phyloP scores from a whole-genome alignment of 1,140 invertebrate genomes.

The Aphidius gifuensis region DNA sequence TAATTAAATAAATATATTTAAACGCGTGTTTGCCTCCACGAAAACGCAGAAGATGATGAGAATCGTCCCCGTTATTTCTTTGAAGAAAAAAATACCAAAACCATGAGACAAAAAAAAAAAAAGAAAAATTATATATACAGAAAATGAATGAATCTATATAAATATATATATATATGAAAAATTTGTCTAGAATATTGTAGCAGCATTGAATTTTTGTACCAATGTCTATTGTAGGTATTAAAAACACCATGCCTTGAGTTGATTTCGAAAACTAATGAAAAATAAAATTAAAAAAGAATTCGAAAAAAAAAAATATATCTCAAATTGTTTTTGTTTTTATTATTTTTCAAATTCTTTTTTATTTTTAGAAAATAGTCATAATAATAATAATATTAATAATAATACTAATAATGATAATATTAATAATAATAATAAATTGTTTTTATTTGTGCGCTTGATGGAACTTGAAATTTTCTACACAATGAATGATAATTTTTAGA shows the following conservation, averaged over 20 bases:
- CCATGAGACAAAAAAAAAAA: slow-evolving; percentile 18
- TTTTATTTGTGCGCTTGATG: not conserved
- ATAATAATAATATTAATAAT: too few species aligned
- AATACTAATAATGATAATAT: too few species aligned
- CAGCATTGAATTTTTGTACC: slow-evolving; percentile 55
- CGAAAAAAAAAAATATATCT: slow-evolving; percentile 5
- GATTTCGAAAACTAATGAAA: slow-evolving; percentile 12
- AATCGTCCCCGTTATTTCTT: slow-evolving; percentile 47
- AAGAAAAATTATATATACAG: slow-evolving; percentile 21
- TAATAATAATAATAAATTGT: not conserved
- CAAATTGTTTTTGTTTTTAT: not conserved
- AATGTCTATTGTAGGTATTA: slow-evolving; percentile 50
- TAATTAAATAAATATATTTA: not conserved
- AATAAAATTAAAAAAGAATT: slow-evolving; percentile 8
- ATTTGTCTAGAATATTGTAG: slow-evolving; percentile 49
- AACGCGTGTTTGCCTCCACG: slow-evolving; percentile 24
- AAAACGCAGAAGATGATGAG: slow-evolving; percentile 20
- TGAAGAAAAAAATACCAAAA: slow-evolving; percentile 17
- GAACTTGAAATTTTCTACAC: slow-evolving; percentile 1
- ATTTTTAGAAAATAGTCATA: too few species aligned
- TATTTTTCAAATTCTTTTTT: too few species aligned
- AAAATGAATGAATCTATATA: slow-evolving; percentile 9
- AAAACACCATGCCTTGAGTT: slow-evolving; percentile 38
- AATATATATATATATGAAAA: slow-evolving; percentile 24
- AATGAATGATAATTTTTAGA: not conserved